These are phyloP conservation scores for Drosophila paracracens DNA, from an alignment of 2,888 invertebrate species.

Conservation along the genomic window DNA sequence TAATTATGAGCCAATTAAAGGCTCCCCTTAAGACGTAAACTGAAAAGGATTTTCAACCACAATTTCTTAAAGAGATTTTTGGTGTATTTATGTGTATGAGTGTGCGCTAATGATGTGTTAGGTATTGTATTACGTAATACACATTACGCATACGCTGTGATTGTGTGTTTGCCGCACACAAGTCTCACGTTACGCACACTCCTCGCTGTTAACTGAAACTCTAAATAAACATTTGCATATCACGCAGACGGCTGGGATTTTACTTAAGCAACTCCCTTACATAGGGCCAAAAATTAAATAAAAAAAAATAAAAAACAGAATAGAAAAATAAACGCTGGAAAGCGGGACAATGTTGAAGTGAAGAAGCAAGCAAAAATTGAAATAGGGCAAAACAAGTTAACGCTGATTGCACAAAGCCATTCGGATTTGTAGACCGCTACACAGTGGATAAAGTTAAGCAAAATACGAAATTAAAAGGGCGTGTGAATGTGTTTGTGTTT, in stretches of 20 bases:
- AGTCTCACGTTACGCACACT: constrained; percentile 3
- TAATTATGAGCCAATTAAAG: constrained; percentile 37
- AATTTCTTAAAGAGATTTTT: background rate
- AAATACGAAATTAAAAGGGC: constrained; percentile 70
- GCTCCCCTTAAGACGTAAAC: background rate
- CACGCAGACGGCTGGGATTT: constrained; percentile 51
- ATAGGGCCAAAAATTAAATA: background rate
- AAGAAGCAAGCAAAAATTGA: constrained; percentile 55
- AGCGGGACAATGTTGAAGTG: constrained; percentile 20
- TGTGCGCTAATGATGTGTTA: constrained; percentile 58
- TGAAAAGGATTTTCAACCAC: background rate
- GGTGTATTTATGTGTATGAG: background rate
- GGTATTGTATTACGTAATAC: constrained; percentile 40
- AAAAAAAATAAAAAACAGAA: background rate
- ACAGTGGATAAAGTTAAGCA: constrained; percentile 64
- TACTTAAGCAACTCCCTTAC: constrained; percentile 31
- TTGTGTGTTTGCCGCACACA: background rate
- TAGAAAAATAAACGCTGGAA: constrained; percentile 2
- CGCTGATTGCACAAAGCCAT: constrained; percentile 79
- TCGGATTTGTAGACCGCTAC: constrained; percentile 74
- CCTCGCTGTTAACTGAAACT: constrained; percentile 53
- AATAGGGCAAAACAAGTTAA: constrained; percentile 78
- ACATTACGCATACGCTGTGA: constrained; percentile 43
- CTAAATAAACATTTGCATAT: constrained; percentile 76
- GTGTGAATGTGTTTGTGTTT: background rate